Conservation (phyloP, 64 coral and sea anemone species). For the Actinia equina region DNA sequence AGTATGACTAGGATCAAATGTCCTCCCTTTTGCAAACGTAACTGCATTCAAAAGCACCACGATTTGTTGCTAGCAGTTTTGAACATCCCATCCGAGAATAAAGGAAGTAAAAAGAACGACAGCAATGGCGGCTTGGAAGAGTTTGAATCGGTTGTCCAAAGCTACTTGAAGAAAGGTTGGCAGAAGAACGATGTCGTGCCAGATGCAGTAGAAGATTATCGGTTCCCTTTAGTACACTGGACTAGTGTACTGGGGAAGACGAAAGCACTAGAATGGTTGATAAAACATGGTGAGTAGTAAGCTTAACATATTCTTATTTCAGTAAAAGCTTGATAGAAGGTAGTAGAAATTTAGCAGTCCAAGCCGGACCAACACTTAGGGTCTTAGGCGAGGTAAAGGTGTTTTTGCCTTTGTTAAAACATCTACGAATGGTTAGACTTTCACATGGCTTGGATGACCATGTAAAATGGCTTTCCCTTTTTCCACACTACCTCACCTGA, state of each 20-base stretch:
- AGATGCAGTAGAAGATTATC: constrained; percentile 34
- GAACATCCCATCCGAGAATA: neutral
- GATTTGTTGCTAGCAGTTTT: constrained; percentile 17
- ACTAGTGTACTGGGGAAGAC: constrained; percentile 33
- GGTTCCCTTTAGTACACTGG: constrained; percentile 53
- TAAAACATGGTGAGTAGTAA: constrained; percentile 32
- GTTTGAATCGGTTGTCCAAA: neutral
- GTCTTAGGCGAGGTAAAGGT: too few species aligned
- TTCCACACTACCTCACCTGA: too few species aligned
- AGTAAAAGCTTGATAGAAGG: too few species aligned
- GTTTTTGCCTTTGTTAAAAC: too few species aligned
- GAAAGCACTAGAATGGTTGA: constrained; percentile 48
- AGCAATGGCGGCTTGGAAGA: neutral
- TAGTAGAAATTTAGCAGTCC: too few species aligned
- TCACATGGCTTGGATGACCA: too few species aligned
- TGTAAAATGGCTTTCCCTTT: too few species aligned
- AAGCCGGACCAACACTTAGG: too few species aligned
- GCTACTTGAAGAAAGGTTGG: constrained; percentile 49
- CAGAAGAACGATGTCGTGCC: constrained; percentile 31
- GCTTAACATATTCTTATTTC: too few species aligned
- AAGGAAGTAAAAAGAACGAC: neutral
- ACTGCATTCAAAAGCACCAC: constrained; percentile 29
- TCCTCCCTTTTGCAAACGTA: constrained; percentile 34
- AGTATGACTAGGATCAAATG: constrained; percentile 36
- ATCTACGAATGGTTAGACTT: too few species aligned